phyloP scores from a whole-genome alignment of 1,140 invertebrate genomes.

The Tenebrio molitor region DNA sequence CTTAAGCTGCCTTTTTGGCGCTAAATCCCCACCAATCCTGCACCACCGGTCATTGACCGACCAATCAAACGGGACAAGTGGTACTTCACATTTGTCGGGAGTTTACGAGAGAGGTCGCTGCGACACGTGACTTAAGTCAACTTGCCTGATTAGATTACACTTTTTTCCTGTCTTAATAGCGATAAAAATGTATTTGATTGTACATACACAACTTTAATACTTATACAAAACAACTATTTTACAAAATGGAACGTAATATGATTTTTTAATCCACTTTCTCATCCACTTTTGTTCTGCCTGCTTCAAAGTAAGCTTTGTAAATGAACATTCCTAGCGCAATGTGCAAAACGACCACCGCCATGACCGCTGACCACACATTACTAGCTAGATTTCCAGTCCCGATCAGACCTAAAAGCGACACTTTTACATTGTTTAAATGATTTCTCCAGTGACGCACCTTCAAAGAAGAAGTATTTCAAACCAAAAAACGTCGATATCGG shows the following conservation, averaged over 20 bases:
- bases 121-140: no score
- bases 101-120: no score
- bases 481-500: constrained; percentile 74
- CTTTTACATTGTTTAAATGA: constrained; percentile 26
- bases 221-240: constrained; percentile 18
- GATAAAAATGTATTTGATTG: constrained; percentile 7
- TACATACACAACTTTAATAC: constrained; percentile 10
- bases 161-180: background rate
- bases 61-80: no score
- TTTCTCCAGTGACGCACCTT: constrained; percentile 64
- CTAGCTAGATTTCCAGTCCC: constrained; percentile 73
- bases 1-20: no score
- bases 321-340: constrained; percentile 82
- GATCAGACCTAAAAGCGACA: constrained; percentile 68
- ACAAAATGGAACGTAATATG: constrained; percentile 2
- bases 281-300: constrained; percentile 56
- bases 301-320: constrained; percentile 80
- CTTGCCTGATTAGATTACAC: no score
- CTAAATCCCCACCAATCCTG: no score
- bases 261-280: constrained; percentile 59
- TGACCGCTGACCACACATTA: constrained; percentile 81
- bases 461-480: constrained; percentile 72
- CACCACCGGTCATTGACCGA: no score
- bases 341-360: constrained; percentile 79
- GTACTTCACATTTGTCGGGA: no score